Percentiles rank a stretch among this genome's conserved stretches.
phyloP scores from a whole-genome alignment of 2,113 vertebrate species.

The Otus sunia region DNA sequence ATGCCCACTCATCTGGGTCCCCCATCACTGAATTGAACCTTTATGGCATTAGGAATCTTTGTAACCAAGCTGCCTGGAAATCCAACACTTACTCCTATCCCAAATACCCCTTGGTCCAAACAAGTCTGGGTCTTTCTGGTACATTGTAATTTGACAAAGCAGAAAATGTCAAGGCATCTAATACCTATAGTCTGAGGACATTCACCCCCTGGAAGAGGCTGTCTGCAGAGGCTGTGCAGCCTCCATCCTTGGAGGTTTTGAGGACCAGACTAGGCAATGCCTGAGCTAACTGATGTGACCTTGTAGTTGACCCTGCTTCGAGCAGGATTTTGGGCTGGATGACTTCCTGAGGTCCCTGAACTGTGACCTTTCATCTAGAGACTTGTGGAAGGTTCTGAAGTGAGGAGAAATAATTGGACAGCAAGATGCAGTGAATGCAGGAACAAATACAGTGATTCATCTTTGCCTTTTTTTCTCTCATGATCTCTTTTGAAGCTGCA shows the following conservation, averaged over 20 bases:
- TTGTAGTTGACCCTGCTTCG: background rate
- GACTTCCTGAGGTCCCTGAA: background rate
- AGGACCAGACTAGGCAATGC: background rate
- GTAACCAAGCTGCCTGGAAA: background rate
- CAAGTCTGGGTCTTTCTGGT: background rate
- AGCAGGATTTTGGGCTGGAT: background rate
- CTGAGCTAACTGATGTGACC: background rate
- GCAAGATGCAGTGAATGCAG: background rate
- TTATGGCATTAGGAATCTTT: background rate
- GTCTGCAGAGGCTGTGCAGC: background rate
- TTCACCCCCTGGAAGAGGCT: background rate
- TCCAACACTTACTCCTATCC: background rate
- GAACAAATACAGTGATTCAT: background rate
- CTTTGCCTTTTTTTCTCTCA: background rate
- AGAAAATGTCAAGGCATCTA: background rate
- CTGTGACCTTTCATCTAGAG: background rate
- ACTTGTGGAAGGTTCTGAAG: background rate
- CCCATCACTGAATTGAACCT: background rate
- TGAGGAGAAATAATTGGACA: background rate
- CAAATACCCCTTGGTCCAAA: background rate
- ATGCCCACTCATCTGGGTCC: background rate
- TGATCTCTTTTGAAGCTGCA: background rate
- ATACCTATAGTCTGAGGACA: background rate
- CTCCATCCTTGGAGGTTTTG: background rate
- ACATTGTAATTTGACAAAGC: background rate